Conservation (phyloP, 2,888 invertebrate genomes). For the Branchellion lobata region DNA sequence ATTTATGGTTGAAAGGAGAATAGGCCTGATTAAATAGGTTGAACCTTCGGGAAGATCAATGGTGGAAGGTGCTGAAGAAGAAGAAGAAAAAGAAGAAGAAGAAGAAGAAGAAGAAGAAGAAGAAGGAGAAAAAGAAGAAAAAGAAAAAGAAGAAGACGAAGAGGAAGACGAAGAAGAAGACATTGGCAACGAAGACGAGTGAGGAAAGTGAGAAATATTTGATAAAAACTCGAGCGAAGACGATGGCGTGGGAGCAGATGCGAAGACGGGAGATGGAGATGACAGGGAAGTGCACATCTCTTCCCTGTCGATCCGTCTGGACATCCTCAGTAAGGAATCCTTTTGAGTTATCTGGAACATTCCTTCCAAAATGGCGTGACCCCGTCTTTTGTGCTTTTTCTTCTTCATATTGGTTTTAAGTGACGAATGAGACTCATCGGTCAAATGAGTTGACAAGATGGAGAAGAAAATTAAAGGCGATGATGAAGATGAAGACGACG, state of each 20-base stretch:
- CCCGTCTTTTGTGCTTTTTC: neutral
- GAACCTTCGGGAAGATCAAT: neutral
- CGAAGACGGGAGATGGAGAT: neutral
- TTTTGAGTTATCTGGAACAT: neutral
- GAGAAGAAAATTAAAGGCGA: constrained; percentile 1
- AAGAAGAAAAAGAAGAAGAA: too few species aligned
- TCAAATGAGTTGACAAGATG: constrained; percentile 1
- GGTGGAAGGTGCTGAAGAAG: neutral
- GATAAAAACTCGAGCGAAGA: too few species aligned
- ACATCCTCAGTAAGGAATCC: neutral
- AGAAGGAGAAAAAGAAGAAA: too few species aligned
- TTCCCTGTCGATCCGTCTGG: constrained; percentile 1
- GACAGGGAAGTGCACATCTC: neutral
- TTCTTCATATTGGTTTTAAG: neutral
- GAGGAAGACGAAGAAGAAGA: too few species aligned
- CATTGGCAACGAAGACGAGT: too few species aligned
- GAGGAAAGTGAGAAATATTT: too few species aligned
- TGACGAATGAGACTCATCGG: neutral
- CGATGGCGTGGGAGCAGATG: too few species aligned
- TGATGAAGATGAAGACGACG: neutral
- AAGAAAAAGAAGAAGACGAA: too few species aligned
- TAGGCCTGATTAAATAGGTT: neutral
- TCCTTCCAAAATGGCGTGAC: too few species aligned
- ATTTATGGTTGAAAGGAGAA: neutral
- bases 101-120: too few species aligned